phyloP scores from a whole-genome alignment of 2,797 vertebrate species.

The Sebastes aleutianus region DNA sequence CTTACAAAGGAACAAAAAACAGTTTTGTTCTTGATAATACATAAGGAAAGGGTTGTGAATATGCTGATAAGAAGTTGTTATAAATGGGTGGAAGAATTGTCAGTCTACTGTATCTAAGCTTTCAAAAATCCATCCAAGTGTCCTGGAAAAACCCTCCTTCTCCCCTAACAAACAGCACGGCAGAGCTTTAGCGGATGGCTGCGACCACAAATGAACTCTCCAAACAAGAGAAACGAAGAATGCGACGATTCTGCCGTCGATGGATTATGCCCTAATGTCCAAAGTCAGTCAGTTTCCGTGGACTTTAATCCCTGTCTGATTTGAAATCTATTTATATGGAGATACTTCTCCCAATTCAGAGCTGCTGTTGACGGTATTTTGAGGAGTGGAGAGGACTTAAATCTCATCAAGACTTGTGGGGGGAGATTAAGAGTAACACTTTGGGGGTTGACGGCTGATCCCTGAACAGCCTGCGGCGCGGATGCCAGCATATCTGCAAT shows the following conservation, averaged over 20 bases:
- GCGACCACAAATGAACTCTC: slow-evolving; percentile 30
- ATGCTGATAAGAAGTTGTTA: neutral
- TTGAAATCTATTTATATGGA: slow-evolving; percentile 46
- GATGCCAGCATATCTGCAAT: slow-evolving; percentile 23
- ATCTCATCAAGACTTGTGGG: slow-evolving; percentile 55
- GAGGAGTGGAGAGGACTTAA: slow-evolving; percentile 42
- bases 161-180: neutral
- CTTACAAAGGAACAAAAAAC: neutral
- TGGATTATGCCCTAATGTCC: slow-evolving; percentile 38
- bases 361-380: slow-evolving; percentile 36
- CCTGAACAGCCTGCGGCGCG: slow-evolving; percentile 40
- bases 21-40: neutral
- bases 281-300: slow-evolving; percentile 32
- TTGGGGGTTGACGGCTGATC: slow-evolving; percentile 43
- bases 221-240: slow-evolving; percentile 36
- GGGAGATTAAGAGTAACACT: slow-evolving; percentile 63
- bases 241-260: neutral
- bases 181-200: slow-evolving; percentile 14
- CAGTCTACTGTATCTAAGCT: slow-evolving; percentile 11
- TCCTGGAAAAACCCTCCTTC: slow-evolving; percentile 9
- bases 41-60: neutral
- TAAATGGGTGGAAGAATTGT: neutral
- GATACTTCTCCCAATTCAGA: slow-evolving; percentile 22
- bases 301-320: slow-evolving; percentile 55
- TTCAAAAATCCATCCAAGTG: slow-evolving; percentile 1